Evolutionary conservation across 2,888 invertebrate species (phyloP).

Genomic region (Drosophila kuntzei): DNA sequence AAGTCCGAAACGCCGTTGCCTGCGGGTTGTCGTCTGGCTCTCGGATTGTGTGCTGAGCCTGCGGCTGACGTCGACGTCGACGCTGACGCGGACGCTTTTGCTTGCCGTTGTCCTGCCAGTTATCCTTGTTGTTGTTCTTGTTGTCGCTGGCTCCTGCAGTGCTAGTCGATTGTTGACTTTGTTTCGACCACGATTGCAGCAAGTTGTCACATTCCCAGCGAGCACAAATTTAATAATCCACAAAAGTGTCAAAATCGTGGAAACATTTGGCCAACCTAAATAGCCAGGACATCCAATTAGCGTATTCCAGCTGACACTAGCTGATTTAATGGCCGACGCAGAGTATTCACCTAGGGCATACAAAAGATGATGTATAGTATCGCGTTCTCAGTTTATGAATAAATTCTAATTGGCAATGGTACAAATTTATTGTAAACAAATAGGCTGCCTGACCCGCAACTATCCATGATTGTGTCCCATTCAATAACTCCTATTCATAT

Average conservation of each 20-base stretch:
- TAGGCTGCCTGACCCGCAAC: too few relatives aligned
- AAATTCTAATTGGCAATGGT: slow-evolving; percentile 23
- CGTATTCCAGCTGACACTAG: slow-evolving; percentile 72
- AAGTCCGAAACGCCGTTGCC: slow-evolving; percentile 34
- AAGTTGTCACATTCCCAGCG: slow-evolving; percentile 60
- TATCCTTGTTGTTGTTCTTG: slow-evolving; percentile 18
- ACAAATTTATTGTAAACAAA: slow-evolving; percentile 3
- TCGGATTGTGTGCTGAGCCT: slow-evolving; percentile 31
- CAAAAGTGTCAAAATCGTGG: slow-evolving; percentile 69
- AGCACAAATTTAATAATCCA: slow-evolving; percentile 80
- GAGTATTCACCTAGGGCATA: slow-evolving; percentile 84
- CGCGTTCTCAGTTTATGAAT: slow-evolving; percentile 19
- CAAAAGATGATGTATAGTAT: not conserved
- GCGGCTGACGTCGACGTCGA: slow-evolving; percentile 43
- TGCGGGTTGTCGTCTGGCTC: slow-evolving; percentile 41
- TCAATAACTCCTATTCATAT: slow-evolving; percentile 1
- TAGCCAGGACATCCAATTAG: slow-evolving; percentile 74
- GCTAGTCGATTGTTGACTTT: slow-evolving; percentile 53
- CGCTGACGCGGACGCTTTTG: slow-evolving; percentile 35
- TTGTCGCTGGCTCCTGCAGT: slow-evolving; percentile 34
- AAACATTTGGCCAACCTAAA: slow-evolving; percentile 65
- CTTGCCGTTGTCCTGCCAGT: slow-evolving; percentile 14
- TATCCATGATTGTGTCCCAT: not conserved
- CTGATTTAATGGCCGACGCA: slow-evolving; percentile 85
- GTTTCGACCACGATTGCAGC: slow-evolving; percentile 52